phyloP scores from a whole-genome alignment of 2,797 vertebrate genomes.

The Acanthurus lineatus region DNA sequence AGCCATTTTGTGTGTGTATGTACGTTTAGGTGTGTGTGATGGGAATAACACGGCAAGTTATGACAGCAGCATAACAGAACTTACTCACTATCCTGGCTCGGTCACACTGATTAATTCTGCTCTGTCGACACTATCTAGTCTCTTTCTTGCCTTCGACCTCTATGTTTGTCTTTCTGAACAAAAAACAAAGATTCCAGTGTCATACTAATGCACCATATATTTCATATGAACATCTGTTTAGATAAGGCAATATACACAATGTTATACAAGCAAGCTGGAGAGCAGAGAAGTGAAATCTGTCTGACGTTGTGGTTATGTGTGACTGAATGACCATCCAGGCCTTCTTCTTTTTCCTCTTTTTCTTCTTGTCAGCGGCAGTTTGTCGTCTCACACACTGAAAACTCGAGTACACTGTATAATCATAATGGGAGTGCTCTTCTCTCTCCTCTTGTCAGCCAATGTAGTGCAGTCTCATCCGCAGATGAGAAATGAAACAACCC shows the following conservation, averaged over 20 bases:
- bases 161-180: conserved; percentile 49
- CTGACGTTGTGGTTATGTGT: conserved; percentile 52
- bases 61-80: conserved; percentile 43
- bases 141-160: conserved; percentile 28
- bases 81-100: conserved; percentile 25
- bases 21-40: conserved; percentile 22
- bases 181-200: conserved; percentile 70
- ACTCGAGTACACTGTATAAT: conserved; percentile 56
- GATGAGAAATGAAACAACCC: conserved; percentile 79
- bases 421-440: conserved; percentile 60
- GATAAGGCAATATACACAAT: conserved; percentile 83
- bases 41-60: conserved; percentile 44
- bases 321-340: conserved; percentile 46
- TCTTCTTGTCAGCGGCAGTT: conserved; percentile 48
- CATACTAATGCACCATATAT: conserved; percentile 80
- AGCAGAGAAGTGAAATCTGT: conserved; percentile 72
- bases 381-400: conserved; percentile 47
- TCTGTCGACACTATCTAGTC: conserved; percentile 31
- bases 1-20: conserved; percentile 11
- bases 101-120: conserved; percentile 47
- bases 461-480: conserved; percentile 85
- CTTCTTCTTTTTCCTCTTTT: conserved; percentile 26
- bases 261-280: conserved; percentile 83
- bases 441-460: conserved; percentile 74
- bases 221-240: conserved; percentile 83